Base-by-base conservation (phyloP, 2,797 vertebrate genomes). In the Mycteria americana region DNA sequence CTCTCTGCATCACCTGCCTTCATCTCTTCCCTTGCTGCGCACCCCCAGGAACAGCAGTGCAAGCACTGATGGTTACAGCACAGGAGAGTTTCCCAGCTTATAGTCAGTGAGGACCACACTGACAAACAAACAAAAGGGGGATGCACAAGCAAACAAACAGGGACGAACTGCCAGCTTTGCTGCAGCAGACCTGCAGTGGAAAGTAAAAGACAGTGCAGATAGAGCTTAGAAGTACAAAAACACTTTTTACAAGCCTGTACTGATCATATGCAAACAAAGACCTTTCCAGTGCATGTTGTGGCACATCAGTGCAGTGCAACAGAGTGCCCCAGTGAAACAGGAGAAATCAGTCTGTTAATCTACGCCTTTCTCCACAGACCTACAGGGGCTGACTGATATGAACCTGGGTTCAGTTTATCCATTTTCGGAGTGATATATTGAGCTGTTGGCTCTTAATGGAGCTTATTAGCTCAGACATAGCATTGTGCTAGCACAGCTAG, bases 101-200 rank as follows among this genome's bases (percentile, higher is more conserved):
- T 18, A 13, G 45, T 46, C 53, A 56, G 39, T 0, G 1, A 45
- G 27, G 9, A 30, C 23, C 1, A 0, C 9, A 11, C 41, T 0
- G 4, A 43, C 4, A 4, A 5, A 11, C 22, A 35, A 14, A 22
- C 24, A 14, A 8, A 72, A 68, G 6, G 13, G 16, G 12, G 4
- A 25, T 35, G 45, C 43, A 31, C 22, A 33, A 53, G 51, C 33
- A 16, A 80, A 53, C 22, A 23, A 0, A 2, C 1, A 1, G 18
- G 13, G 24, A 13, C 2, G 15, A 72, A 37, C 53, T 28, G 1
- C 18, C 9, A 9, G 6, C 62, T 86, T 30, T 72, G 50, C 50
- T 80, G 69, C 62, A 50, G 59, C 37, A 51, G 17, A 37, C 25
- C 46, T 50, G 41, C 39, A 78, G 33, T 18, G 23, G 57, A 82